Percentiles rank a stretch among this genome's conserved stretches.
These are phyloP conservation scores for Psittacula derbiana DNA, from an alignment of 2,797 vertebrate species.

Conservation along the genomic window DNA sequence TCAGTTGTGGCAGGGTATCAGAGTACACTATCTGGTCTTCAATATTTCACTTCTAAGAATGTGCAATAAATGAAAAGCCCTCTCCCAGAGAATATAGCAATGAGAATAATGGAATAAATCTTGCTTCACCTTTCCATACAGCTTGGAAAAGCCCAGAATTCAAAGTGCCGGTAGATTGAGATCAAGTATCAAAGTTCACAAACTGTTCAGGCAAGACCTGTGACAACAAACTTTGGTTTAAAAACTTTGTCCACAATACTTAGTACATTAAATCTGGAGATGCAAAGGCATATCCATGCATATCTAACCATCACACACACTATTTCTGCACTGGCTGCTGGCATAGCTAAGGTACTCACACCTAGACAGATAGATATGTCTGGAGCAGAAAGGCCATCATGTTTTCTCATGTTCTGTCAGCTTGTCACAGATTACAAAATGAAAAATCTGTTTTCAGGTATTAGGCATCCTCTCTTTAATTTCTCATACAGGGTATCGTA, in stretches of 20 bases:
- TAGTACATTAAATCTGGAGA: neutral
- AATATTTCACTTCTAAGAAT: neutral
- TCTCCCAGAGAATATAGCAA: neutral
- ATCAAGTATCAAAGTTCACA: neutral
- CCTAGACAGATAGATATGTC: neutral
- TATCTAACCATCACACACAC: neutral
- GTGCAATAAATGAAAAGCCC: neutral
- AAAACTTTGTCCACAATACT: neutral
- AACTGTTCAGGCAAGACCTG: neutral
- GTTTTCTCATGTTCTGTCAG: neutral
- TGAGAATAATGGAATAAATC: neutral
- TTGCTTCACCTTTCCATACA: neutral
- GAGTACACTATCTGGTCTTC: neutral
- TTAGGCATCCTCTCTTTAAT: neutral
- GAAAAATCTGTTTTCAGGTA: neutral
- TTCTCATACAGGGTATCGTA: neutral
- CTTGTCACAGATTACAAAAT: conserved; percentile 18
- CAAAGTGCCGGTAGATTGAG: neutral
- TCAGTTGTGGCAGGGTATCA: neutral
- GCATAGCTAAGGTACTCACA: neutral
- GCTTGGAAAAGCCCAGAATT: neutral
- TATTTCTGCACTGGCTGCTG: neutral
- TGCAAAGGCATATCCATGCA: neutral
- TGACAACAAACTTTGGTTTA: neutral
- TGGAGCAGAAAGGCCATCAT: neutral